Percentiles rank a stretch among this genome's conserved stretches.
These are phyloP conservation scores for Diachasmimorpha longicaudata DNA, from an alignment of 1,140 invertebrate species.

Conservation along the genomic window DNA sequence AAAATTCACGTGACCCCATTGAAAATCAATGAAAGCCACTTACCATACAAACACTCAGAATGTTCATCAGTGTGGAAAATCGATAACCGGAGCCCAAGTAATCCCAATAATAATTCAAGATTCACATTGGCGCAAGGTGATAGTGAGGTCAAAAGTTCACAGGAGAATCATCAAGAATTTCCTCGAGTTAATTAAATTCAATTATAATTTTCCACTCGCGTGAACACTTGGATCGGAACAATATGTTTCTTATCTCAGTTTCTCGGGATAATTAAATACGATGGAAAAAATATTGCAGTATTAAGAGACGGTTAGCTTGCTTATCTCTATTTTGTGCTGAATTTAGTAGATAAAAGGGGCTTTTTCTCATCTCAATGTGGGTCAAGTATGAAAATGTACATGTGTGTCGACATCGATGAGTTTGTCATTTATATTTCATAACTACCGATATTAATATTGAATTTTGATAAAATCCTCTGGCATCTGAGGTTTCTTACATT, in stretches of 20 bases:
- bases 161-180: neutral
- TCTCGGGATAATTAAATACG: neutral
- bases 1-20: neutral
- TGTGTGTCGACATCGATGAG: too few species aligned
- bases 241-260: neutral
- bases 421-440: too few species aligned
- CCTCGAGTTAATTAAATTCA: neutral
- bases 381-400: too few species aligned
- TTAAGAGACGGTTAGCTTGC: too few species aligned
- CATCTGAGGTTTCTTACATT: too few species aligned
- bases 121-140: neutral
- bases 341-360: too few species aligned
- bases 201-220: neutral
- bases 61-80: slow-evolving; percentile 5
- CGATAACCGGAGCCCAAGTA: neutral
- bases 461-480: too few species aligned
- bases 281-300: neutral
- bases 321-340: too few species aligned
- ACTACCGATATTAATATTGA: too few species aligned
- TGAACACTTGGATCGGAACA: neutral
- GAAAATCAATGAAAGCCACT: slow-evolving; percentile 13
- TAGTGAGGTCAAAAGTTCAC: slow-evolving; percentile 10
- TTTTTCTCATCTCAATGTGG: too few species aligned
- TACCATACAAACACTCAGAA: neutral
- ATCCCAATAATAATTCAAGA: slow-evolving; percentile 10